Evolutionary conservation across 1,140 invertebrate species (phyloP).

Genomic region (Steinernema khuongi): DNA sequence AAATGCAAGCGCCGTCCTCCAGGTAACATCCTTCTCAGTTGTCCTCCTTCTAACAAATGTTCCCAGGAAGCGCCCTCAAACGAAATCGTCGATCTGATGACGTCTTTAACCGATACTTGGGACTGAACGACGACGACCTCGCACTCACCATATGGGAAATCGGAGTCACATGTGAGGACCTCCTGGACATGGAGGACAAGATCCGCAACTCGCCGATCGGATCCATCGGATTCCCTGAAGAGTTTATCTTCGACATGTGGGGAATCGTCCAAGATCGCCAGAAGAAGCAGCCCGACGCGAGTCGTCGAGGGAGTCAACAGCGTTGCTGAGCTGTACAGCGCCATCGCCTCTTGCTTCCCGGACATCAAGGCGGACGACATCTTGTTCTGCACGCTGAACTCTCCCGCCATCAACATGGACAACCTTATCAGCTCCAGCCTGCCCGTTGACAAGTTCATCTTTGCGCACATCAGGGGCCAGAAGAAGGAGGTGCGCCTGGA

Average conservation of each 20-base stretch:
- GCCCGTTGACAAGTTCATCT: constrained; percentile 93
- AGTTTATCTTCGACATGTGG: constrained; percentile 94
- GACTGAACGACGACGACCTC: constrained; percentile 87
- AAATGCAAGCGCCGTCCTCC: constrained; percentile 79
- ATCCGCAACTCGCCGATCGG: constrained; percentile 85
- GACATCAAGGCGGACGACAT: constrained; percentile 74
- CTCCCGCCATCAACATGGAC: constrained; percentile 91
- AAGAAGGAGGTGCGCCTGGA: constrained; percentile 88
- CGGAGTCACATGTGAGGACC: constrained; percentile 75
- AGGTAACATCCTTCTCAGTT: too few species aligned
- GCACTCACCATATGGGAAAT: constrained; percentile 85
- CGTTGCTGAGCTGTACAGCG: constrained; percentile 86
- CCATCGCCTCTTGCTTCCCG: constrained; percentile 82
- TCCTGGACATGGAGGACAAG: constrained; percentile 85
- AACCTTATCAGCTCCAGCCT: constrained; percentile 88
- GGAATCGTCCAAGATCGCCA: constrained; percentile 86
- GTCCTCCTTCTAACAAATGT: constrained; percentile 50
- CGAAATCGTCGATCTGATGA: constrained; percentile 74
- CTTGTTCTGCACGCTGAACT: constrained; percentile 93
- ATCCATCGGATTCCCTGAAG: constrained; percentile 90
- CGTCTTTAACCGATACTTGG: constrained; percentile 86
- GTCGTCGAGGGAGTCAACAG: constrained; percentile 89
- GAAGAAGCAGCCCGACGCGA: constrained; percentile 79
- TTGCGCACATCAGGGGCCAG: constrained; percentile 87
- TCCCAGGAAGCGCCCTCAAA: constrained; percentile 70